Conservation (phyloP, 2,888 invertebrate genomes). For the Alloplasta piceator region DNA sequence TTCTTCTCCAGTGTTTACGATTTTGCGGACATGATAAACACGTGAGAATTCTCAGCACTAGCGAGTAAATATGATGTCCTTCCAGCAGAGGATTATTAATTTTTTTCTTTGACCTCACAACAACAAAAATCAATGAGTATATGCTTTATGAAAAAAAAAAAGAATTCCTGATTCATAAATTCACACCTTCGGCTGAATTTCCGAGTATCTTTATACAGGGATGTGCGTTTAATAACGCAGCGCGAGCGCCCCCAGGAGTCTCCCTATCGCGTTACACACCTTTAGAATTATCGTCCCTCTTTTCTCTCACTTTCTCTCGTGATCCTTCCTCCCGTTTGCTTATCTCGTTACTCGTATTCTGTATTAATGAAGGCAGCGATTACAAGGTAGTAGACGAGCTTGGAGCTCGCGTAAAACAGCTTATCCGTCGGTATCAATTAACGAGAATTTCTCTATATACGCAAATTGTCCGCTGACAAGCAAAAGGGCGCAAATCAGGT, state of each 20-base stretch:
- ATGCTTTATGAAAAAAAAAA: background rate
- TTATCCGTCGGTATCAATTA: slow-evolving; percentile 64
- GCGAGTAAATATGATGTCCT: no score
- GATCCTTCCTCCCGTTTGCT: slow-evolving; percentile 21
- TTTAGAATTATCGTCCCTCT: slow-evolving; percentile 43
- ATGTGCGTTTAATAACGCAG: slow-evolving; percentile 52
- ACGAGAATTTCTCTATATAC: slow-evolving; percentile 55
- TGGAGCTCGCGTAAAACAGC: slow-evolving; percentile 49
- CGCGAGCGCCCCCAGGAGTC: slow-evolving; percentile 45
- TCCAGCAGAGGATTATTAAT: background rate
- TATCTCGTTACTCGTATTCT: slow-evolving; percentile 52
- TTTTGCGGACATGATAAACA: background rate
- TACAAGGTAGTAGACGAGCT: slow-evolving; percentile 39
- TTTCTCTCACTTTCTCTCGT: slow-evolving; percentile 12
- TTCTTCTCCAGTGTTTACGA: no score
- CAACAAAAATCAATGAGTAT: slow-evolving; percentile 46
- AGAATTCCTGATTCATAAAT: slow-evolving; percentile 30
- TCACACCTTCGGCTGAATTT: slow-evolving; percentile 38
- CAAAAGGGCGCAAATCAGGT: background rate
- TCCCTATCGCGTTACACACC: slow-evolving; percentile 64
- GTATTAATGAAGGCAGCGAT: slow-evolving; percentile 46
- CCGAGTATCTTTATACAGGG: slow-evolving; percentile 10
- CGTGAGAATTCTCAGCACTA: background rate
- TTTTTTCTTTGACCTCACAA: background rate
- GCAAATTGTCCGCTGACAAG: slow-evolving; percentile 1